Conservation (phyloP, 2,797 vertebrate genomes). For the Darevskia nairensis region DNA sequence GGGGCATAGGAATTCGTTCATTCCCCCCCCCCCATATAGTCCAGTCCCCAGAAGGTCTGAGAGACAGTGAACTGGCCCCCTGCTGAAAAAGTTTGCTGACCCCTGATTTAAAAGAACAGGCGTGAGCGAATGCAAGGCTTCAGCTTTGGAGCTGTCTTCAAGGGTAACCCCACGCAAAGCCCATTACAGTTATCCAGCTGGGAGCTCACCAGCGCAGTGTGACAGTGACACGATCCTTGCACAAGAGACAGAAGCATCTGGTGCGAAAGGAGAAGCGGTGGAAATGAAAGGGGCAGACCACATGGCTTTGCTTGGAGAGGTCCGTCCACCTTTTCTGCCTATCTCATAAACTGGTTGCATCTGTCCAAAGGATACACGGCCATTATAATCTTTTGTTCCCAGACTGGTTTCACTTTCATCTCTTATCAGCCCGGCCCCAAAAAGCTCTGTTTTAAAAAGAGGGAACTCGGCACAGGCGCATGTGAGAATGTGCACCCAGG, state of each 20-base stretch:
- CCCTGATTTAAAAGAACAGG: too few species aligned
- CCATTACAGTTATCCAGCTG: too few species aligned
- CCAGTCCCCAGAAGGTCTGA: too few species aligned
- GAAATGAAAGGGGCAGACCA: neutral
- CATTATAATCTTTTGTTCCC: neutral
- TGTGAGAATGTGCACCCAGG: slow-evolving; percentile 8
- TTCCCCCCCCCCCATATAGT: too few species aligned
- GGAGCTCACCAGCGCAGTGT: too few species aligned
- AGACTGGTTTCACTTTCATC: slow-evolving; percentile 30
- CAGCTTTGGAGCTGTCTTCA: too few species aligned
- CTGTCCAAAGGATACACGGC: neutral
- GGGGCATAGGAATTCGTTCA: too few species aligned
- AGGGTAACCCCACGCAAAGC: too few species aligned
- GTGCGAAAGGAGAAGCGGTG: neutral
- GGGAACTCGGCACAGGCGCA: neutral
- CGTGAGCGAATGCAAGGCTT: too few species aligned
- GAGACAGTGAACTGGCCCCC: too few species aligned
- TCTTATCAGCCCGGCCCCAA: slow-evolving; percentile 26
- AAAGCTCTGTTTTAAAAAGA: slow-evolving; percentile 11
- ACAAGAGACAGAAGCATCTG: neutral
- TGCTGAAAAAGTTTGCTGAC: too few species aligned
- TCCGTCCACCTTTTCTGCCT: neutral
- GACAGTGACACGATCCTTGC: neutral
- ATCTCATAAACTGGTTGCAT: neutral
- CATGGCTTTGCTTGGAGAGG: too few species aligned